These are phyloP conservation scores for Drosophila mulleri DNA, from an alignment of 2,888 invertebrate species.

Conservation along the genomic window DNA sequence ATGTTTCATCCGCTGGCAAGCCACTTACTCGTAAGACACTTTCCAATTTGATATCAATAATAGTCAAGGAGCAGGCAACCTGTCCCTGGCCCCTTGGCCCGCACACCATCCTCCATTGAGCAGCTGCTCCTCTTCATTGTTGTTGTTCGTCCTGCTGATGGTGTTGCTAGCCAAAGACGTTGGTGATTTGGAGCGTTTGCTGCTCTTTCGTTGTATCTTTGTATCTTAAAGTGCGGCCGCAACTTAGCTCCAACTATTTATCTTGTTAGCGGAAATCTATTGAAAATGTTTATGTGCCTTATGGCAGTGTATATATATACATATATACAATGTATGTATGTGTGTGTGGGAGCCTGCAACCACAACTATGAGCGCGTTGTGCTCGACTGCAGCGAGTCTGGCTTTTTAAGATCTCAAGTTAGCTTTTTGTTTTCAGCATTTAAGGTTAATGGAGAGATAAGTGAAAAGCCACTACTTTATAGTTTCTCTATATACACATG, in stretches of 20 bases:
- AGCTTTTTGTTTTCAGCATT: slow-evolving; percentile 13
- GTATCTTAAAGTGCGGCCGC: slow-evolving; percentile 60
- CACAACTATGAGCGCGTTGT: slow-evolving; percentile 24
- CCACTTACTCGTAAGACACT: slow-evolving; percentile 68
- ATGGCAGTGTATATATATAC: slow-evolving; percentile 7
- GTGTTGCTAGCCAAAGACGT: slow-evolving; percentile 24
- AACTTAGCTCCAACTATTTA: slow-evolving; percentile 73
- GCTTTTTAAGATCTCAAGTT: background rate
- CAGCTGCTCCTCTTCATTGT: background rate
- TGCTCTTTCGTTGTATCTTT: slow-evolving; percentile 50
- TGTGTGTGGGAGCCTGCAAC: slow-evolving; percentile 9
- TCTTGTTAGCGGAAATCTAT: slow-evolving; percentile 80
- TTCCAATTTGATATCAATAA: slow-evolving; percentile 82
- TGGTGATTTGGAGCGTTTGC: slow-evolving; percentile 63
- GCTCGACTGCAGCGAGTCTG: slow-evolving; percentile 9
- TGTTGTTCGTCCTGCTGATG: slow-evolving; percentile 11
- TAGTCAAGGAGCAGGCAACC: slow-evolving; percentile 40
- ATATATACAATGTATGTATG: background rate
- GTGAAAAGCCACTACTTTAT: background rate
- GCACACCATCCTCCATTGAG: background rate
- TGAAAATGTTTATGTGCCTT: slow-evolving; percentile 72
- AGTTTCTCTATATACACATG: background rate
- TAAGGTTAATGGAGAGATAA: background rate
- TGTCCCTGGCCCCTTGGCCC: background rate
- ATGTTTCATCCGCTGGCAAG: slow-evolving; percentile 26